phyloP scores from a whole-genome alignment of 35 echinoderm and acorn worm genomes.

The Heliocidaris erythrogramma region DNA sequence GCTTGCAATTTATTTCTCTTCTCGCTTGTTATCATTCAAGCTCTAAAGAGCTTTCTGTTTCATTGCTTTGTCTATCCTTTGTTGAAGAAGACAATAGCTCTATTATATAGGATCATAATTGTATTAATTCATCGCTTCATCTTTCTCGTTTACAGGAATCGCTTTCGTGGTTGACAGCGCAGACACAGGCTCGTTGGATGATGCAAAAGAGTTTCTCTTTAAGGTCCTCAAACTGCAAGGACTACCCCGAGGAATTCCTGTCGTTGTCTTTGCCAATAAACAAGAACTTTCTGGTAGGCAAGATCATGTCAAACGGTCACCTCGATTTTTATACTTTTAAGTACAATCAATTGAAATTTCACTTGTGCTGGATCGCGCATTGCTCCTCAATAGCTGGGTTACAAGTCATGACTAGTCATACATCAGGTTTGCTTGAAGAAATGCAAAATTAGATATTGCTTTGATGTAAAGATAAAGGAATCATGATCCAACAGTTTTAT shows the following conservation, averaged over 20 bases:
- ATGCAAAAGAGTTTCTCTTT: constrained; percentile 33
- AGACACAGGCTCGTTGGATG: background rate
- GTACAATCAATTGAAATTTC: too few species aligned
- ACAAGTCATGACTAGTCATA: too few species aligned
- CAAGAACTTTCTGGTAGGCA: constrained; percentile 35
- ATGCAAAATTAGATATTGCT: too few species aligned
- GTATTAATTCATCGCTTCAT: background rate
- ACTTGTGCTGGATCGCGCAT: too few species aligned
- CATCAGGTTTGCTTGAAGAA: too few species aligned
- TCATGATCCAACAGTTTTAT: too few species aligned
- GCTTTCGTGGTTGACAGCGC: constrained; percentile 46
- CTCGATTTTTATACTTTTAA: too few species aligned
- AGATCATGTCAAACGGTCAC: background rate
- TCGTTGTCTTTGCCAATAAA: constrained; percentile 48
- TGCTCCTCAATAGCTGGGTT: too few species aligned
- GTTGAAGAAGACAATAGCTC: too few species aligned
- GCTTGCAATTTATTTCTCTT: background rate
- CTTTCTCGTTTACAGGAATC: constrained; percentile 35
- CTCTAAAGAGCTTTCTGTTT: background rate
- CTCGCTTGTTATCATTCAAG: background rate
- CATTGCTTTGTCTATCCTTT: background rate
- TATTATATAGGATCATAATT: too few species aligned
- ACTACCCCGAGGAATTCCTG: background rate
- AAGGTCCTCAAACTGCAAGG: constrained; percentile 24
- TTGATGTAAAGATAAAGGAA: too few species aligned